These are phyloP conservation scores for Coptodon rendalli DNA, from an alignment of 2,113 vertebrate genomes.

Conservation along the genomic window DNA sequence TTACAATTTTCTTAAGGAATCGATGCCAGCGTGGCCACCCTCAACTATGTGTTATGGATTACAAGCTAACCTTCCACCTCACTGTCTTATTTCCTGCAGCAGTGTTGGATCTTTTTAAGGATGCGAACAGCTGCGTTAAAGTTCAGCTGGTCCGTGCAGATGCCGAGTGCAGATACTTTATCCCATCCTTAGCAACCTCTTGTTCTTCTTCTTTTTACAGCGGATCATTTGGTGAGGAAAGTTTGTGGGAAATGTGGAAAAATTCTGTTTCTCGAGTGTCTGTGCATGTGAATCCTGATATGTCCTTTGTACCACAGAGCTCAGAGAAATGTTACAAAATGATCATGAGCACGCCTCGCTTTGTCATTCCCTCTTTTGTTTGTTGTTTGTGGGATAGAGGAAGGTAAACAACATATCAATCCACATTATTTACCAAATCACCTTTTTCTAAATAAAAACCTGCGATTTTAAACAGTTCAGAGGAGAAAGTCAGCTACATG, in stretches of 20 bases:
- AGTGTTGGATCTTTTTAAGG: neutral
- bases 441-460: neutral
- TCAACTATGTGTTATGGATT: constrained; percentile 36
- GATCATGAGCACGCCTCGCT: neutral
- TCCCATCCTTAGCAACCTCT: neutral
- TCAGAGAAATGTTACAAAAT: neutral
- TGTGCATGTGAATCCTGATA: neutral
- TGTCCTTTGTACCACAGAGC: neutral
- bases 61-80: constrained; percentile 42
- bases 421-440: neutral
- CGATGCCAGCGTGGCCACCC: neutral
- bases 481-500: rapidly evolving
- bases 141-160: neutral
- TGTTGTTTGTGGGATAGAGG: rapidly evolving
- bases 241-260: neutral
- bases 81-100: neutral
- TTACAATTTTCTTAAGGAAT: constrained; percentile 29
- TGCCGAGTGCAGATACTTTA: neutral
- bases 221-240: neutral
- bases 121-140: neutral
- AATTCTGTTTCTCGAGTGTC: rapidly evolving
- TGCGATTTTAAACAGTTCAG: rapidly evolving
- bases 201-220: neutral
- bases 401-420: neutral
- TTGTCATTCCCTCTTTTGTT: neutral